phyloP scores from a whole-genome alignment of 2,888 invertebrate genomes.

The Toxonevra muliebris region DNA sequence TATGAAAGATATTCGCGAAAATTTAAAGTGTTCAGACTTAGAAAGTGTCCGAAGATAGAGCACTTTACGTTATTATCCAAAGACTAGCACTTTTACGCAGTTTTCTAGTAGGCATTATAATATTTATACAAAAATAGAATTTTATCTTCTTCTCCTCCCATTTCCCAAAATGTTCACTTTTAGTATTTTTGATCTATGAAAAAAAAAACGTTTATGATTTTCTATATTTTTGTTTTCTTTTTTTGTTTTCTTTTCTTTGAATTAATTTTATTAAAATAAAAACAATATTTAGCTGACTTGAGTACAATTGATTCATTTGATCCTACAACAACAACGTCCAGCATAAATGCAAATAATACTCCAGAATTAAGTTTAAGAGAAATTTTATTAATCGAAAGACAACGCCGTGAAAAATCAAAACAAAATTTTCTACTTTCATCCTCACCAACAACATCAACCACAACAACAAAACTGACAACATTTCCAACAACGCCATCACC shows the following conservation, averaged over 20 bases:
- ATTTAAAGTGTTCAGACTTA: no score
- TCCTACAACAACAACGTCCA: constrained; percentile 24
- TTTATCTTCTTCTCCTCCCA: no score
- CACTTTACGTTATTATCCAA: no score
- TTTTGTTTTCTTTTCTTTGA: constrained; percentile 36
- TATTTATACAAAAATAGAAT: no score
- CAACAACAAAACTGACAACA: neutral
- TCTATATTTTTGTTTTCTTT: constrained; percentile 30
- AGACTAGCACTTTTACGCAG: no score
- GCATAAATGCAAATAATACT: constrained; percentile 35
- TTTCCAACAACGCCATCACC: constrained; percentile 15
- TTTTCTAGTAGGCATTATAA: no score
- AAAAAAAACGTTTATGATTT: constrained; percentile 17
- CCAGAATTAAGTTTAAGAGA: constrained; percentile 53
- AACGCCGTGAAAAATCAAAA: constrained; percentile 60
- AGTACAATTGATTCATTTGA: constrained; percentile 53
- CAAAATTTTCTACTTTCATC: constrained; percentile 62
- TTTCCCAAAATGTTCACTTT: no score
- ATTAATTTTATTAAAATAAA: constrained; percentile 28
- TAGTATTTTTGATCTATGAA: constrained; percentile 15
- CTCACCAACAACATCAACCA: constrained; percentile 55
- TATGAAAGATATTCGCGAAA: no score
- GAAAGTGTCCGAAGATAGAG: no score
- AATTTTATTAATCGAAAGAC: constrained; percentile 57
- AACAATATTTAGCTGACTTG: constrained; percentile 52